These are phyloP conservation scores for Siniperca undulata DNA, from an alignment of 2,797 vertebrate genomes.

Conservation along the genomic window DNA sequence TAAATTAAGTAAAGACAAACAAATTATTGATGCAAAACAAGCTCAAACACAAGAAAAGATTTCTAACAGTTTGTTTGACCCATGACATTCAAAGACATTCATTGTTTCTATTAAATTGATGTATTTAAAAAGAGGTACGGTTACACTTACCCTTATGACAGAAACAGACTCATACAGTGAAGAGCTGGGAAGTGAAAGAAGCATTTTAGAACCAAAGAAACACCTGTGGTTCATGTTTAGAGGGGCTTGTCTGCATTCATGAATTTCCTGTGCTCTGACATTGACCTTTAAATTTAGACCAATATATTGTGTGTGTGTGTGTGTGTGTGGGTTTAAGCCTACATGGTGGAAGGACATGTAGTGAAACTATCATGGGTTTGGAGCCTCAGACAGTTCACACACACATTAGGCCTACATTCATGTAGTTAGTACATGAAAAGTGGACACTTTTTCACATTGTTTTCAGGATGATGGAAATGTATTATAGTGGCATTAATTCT, in stretches of 20 bases:
- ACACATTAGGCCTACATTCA: background rate
- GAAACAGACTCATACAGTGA: constrained; percentile 4
- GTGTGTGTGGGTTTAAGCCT: background rate
- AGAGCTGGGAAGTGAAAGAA: constrained; percentile 34
- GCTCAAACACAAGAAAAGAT: background rate
- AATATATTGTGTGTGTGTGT: background rate
- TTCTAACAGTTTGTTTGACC: background rate
- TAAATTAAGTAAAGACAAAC: background rate
- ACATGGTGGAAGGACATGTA: constrained; percentile 49
- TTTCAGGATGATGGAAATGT: background rate
- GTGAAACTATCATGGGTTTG: constrained; percentile 27
- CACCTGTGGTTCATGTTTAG: constrained; percentile 20
- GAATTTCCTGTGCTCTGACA: constrained; percentile 54
- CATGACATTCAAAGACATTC: background rate
- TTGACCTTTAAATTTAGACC: constrained; percentile 40
- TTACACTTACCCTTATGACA: constrained; percentile 35
- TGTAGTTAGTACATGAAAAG: no score
- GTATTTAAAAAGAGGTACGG: background rate
- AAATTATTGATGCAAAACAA: background rate
- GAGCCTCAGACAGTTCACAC: background rate
- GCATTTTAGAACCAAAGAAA: constrained; percentile 22
- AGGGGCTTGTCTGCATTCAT: background rate
- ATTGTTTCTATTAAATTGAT: background rate
- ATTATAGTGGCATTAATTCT: background rate
- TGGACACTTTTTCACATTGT: background rate